These are phyloP conservation scores for Odontocolon sp. DNA, from an alignment of 2,888 invertebrate species.

Conservation along the genomic window DNA sequence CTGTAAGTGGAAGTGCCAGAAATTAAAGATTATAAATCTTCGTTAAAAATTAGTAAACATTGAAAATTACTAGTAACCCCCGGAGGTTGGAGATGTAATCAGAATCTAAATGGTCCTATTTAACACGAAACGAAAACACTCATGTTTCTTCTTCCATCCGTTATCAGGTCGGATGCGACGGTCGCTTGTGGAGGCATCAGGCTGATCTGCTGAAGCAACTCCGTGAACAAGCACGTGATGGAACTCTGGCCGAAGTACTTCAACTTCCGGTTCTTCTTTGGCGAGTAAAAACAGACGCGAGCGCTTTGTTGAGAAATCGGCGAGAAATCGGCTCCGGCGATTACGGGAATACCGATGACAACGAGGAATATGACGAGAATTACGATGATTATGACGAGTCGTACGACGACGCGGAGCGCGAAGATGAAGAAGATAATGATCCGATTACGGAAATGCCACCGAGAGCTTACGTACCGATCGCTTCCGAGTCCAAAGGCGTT, in stretches of 20 bases:
- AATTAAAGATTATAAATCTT: no score
- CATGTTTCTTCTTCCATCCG: no score
- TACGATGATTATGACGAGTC: conserved; percentile 77
- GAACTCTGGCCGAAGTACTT: conserved; percentile 86
- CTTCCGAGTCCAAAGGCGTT: conserved; percentile 60
- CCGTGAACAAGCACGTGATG: conserved; percentile 87
- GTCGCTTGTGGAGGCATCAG: conserved; percentile 86
- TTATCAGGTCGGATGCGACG: conserved; percentile 89
- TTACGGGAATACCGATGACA: conserved; percentile 72
- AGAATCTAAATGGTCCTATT: neutral
- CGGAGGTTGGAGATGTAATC: no score
- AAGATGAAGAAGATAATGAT: conserved; percentile 74
- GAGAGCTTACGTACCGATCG: conserved; percentile 58
- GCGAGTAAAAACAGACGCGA: conserved; percentile 82
- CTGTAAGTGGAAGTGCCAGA: no score
- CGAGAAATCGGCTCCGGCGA: conserved; percentile 78
- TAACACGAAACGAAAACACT: neutral
- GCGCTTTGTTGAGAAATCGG: conserved; percentile 72
- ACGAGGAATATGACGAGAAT: conserved; percentile 73
- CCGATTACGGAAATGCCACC: conserved; percentile 74
- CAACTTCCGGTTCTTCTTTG: conserved; percentile 88
- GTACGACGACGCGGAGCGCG: conserved; percentile 74
- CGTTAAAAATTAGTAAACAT: no score
- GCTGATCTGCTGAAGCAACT: conserved; percentile 86
- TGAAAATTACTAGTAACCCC: no score